Percentiles rank a stretch among this genome's conserved stretches.
Evolutionary conservation across 2,797 vertebrate species (phyloP).

Genomic region (Xenentodon cancila): DNA sequence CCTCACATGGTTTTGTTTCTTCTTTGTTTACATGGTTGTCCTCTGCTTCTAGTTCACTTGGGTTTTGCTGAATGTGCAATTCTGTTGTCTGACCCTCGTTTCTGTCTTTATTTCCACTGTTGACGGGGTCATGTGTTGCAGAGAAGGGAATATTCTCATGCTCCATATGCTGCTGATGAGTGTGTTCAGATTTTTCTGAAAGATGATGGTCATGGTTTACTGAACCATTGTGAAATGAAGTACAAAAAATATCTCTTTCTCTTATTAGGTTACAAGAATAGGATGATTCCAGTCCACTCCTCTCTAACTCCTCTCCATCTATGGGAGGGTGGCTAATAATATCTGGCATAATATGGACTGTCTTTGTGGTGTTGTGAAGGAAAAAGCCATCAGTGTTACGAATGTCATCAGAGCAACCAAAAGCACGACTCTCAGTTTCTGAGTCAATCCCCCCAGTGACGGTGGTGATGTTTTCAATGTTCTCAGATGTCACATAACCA

Average conservation of each 20-base stretch:
- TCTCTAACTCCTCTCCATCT: conserved; percentile 75
- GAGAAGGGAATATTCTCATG: conserved; percentile 6
- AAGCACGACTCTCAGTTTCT: conserved; percentile 10
- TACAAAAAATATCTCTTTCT: conserved; percentile 18
- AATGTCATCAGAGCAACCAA: conserved; percentile 19
- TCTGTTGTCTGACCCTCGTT: conserved; percentile 31
- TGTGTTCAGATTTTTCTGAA: conserved; percentile 13
- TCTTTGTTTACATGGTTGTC: conserved; percentile 15
- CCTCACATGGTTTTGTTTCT: conserved; percentile 40
- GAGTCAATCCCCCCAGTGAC: conserved; percentile 29
- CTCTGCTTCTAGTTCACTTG: conserved; percentile 30
- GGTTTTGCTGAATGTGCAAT: conserved; percentile 7
- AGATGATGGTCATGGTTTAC: conserved; percentile 10
- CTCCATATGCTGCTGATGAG: conserved; percentile 13
- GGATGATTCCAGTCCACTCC: conserved; percentile 41
- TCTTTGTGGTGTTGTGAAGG: conserved; percentile 58
- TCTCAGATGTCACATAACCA: conserved; percentile 67
- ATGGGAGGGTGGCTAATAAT: conserved; percentile 78
- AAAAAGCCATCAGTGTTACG: conserved; percentile 34
- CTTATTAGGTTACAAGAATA: conserved; percentile 26
- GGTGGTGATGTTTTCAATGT: conserved; percentile 40
- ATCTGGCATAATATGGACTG: conserved; percentile 60
- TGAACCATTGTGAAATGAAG: conserved; percentile 32
- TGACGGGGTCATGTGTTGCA: conserved; percentile 1
- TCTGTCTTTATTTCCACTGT: conserved; percentile 20